Percentiles rank a stretch among this genome's conserved stretches.
These are phyloP conservation scores for Choristoneura rosaceana DNA, from an alignment of 2,888 invertebrate genomes.

Conservation along the genomic window DNA sequence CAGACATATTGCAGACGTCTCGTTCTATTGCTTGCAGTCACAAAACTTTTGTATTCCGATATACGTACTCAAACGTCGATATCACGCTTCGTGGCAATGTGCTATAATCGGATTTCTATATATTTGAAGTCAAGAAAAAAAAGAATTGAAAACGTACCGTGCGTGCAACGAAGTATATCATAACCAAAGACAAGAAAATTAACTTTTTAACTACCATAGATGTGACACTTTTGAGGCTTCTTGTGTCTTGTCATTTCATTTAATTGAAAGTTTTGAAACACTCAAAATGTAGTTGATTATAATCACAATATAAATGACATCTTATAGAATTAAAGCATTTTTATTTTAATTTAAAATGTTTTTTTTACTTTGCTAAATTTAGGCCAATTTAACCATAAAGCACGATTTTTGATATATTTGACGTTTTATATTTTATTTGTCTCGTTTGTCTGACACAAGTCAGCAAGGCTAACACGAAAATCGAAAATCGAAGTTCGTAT, in stretches of 20 bases:
- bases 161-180: slow-evolving; percentile 61
- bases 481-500: too few relatives aligned
- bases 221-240: not conserved
- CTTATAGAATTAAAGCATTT: too few relatives aligned
- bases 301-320: too few relatives aligned
- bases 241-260: too few relatives aligned
- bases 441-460: not conserved
- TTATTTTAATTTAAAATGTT: too few relatives aligned
- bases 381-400: too few relatives aligned
- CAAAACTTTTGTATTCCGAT: slow-evolving; percentile 70
- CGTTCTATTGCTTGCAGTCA: slow-evolving; percentile 68
- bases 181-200: slow-evolving; percentile 36
- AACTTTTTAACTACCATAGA: slow-evolving; percentile 13
- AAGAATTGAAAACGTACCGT: slow-evolving; percentile 49
- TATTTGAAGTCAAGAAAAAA: slow-evolving; percentile 47
- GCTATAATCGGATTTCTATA: slow-evolving; percentile 55
- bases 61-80: slow-evolving; percentile 61
- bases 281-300: not conserved
- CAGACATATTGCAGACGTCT: slow-evolving; percentile 86
- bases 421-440: too few relatives aligned
- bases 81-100: slow-evolving; percentile 59
- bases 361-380: too few relatives aligned
- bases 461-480: too few relatives aligned
- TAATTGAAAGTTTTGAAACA: not conserved
- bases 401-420: too few relatives aligned